Evolutionary conservation across 2,888 invertebrate genomes (phyloP).

Genomic region (Nasonia oneida): DNA sequence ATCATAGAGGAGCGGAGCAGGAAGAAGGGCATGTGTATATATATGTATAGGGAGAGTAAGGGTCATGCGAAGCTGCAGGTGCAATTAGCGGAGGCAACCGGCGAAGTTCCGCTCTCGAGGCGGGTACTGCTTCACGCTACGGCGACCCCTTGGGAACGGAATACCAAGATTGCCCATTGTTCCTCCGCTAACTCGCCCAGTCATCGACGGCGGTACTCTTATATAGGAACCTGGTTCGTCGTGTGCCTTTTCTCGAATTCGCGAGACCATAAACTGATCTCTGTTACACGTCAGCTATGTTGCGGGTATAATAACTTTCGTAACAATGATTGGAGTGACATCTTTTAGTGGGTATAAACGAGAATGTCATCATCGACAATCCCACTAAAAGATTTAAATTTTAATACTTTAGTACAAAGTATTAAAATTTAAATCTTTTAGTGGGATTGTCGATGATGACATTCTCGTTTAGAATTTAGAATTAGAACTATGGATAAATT

Average conservation of each 20-base stretch:
- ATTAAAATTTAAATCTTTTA: no score
- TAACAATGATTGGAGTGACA: not conserved
- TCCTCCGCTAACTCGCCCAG: conserved; percentile 61
- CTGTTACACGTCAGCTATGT: no score
- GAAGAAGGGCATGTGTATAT: not conserved
- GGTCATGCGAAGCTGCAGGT: conserved; percentile 63
- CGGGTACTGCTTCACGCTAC: conserved; percentile 71
- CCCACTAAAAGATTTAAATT: no score
- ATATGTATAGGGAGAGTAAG: not conserved
- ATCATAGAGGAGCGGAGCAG: not conserved
- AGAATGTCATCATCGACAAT: no score
- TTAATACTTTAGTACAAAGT: no score
- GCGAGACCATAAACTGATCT: not conserved
- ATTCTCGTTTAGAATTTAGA: no score
- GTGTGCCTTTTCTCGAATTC: not conserved
- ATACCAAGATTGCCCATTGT: conserved; percentile 75
- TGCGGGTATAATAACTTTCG: not conserved
- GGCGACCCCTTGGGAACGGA: conserved; percentile 74
- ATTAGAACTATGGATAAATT: no score
- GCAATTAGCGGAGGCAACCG: conserved; percentile 76
- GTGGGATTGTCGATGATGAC: no score
- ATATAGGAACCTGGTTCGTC: not conserved
- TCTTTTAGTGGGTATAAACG: no score
- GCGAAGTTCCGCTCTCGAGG: conserved; percentile 75
- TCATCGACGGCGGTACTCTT: conserved; percentile 20